Evolutionary conservation across 2,797 vertebrate genomes (phyloP), one percentile per base, ranked within the genome.

Genomic region (Pseudomugil tenellus): DNA sequence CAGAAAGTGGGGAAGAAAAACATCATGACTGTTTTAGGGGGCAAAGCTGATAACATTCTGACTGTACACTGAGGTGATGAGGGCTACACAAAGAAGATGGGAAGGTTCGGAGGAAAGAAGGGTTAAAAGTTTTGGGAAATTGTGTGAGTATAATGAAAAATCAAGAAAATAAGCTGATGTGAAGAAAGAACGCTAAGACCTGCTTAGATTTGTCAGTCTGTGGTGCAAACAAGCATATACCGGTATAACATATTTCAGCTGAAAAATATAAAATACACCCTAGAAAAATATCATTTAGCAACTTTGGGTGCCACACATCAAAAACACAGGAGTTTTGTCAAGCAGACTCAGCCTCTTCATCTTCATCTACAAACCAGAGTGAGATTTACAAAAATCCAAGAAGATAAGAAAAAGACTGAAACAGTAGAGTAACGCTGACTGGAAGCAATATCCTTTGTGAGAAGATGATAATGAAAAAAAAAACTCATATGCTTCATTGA

Each of bases 1-100:
- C 67, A 55, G 63, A 60, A 64, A 67, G 77, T 59, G 64, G 64
- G 75, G 57, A 56, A 56, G 58, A 62, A 26, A 32, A 83, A 69
- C 29, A 52, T 61, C 35, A 21, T 55, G 67, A 63, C 54, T 75
- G 56, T 72, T n/a, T 46, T 41, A 72, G 58, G 70, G 68, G 54
- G 34, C 32, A 25, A 46, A 23, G 39, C 58, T 17, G 63, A 73
- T 54, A 75, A 59, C 48, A 66, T 58, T 51, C 70, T 41, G 48
- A 68, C 67, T 63, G 31, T 26, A 61, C 73, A 61, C 34, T 6
- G 13, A 53, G 46, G 19, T 7, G 17, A 35, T 21, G 26, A 63
- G 37, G 29, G 26, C 17, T 9, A 69, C 29, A 59, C 31, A 11
- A 49, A 53, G 23, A 63, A 59, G 46, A 49, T 13, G 31, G 16